phyloP scores from a whole-genome alignment of 2,888 invertebrate genomes.

The Crepidodera aurea region DNA sequence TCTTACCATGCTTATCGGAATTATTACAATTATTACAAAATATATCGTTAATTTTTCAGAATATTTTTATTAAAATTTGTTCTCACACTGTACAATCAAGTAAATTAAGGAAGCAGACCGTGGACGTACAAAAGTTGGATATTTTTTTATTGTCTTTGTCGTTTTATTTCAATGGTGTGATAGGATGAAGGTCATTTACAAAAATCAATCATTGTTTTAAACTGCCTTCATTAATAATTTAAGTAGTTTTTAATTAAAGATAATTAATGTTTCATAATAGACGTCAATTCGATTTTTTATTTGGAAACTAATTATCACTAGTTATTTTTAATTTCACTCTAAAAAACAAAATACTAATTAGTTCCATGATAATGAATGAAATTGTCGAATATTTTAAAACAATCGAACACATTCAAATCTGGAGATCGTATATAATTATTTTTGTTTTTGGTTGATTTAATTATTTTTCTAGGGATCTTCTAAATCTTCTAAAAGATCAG shows the following conservation, averaged over 20 bases:
- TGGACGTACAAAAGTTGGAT: too few relatives aligned
- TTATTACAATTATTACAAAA: neutral
- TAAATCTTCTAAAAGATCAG: too few relatives aligned
- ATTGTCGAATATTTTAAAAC: too few relatives aligned
- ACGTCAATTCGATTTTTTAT: neutral
- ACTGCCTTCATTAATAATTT: constrained; percentile 11
- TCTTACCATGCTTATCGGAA: neutral
- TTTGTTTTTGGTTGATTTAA: too few relatives aligned
- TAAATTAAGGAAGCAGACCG: neutral
- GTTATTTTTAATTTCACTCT: neutral
- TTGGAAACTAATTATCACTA: neutral
- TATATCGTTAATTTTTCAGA: too few relatives aligned
- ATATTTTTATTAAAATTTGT: too few relatives aligned
- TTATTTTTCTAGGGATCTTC: too few relatives aligned
- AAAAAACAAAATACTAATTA: too few relatives aligned
- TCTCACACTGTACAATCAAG: neutral
- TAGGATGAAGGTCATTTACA: neutral
- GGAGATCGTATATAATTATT: too few relatives aligned
- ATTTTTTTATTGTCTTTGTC: neutral
- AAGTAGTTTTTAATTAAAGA: constrained; percentile 12
- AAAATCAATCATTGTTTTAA: constrained; percentile 10
- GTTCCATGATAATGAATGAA: too few relatives aligned
- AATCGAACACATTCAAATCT: too few relatives aligned
- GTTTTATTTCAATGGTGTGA: neutral
- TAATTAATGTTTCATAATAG: constrained; percentile 2